Evolutionary conservation across 2,113 vertebrate species (phyloP), one percentile per base, ranked within the genome.

Genomic region (Etheostoma cragini): DNA sequence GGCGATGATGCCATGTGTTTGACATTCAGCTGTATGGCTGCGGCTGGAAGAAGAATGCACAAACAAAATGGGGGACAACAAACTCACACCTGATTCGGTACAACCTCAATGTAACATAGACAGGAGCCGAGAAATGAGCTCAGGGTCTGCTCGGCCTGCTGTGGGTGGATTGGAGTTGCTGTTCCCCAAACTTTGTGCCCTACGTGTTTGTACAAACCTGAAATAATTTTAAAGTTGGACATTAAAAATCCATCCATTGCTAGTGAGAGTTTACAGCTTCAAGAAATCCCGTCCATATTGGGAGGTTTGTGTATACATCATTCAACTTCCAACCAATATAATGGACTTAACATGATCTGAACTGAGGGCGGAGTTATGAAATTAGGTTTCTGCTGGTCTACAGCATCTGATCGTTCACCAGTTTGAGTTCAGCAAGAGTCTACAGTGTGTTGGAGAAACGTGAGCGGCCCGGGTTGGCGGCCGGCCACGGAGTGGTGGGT

Each of bases 341-440:
- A 58, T 22, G 52, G 50, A 76, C 50, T 67, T 69, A 3, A 56
- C 22, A 0, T 62, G 71, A 69, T 62, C 66, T 73, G 65, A 72
- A 24, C 63, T 47, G 81, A 80, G 73, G 66, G 68, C 16, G n/a
- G 79, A 54, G 45, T 30, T 60, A 35, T 80, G 78, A 71, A 64
- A 68, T 69, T 67, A 86, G 91, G 84, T 82, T 73, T 66, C 61
- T 89, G 93, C 89, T 76, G 87, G 88, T 93, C 91, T 74, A 90
- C 86, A 91, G 87, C 91, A 90, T 87, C 85, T 33, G 50, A 75
- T 87, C 75, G 12, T 74, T 83, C 77, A 74, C 54, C 73, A 80
- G 83, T 87, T 80, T 62, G 71, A 85, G 53, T 72, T 73, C 82
- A 84, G 82, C 57, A 30, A 54, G 47, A 84, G 63, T 72, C 75